Evolutionary conservation across 2,797 vertebrate genomes (phyloP).

Genomic region (Chloroceryle amazona): DNA sequence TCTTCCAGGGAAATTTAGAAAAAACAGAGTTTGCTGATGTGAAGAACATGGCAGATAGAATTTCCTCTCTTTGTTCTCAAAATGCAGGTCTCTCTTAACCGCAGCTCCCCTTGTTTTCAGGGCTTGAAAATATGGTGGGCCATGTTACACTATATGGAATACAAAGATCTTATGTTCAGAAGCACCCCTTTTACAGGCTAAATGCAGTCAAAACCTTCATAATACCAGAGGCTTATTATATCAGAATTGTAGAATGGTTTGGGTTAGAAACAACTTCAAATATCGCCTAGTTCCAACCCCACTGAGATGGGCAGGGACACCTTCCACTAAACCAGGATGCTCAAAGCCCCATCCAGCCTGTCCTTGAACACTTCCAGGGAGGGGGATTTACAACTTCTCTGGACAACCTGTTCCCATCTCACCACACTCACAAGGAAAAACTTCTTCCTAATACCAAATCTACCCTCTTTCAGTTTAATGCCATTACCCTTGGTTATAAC

Average conservation of each 20-base stretch:
- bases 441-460: background rate
- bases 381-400: background rate
- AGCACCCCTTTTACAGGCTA: background rate
- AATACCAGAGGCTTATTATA: background rate
- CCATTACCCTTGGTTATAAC: background rate
- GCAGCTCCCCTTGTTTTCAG: background rate
- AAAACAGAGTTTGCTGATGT: background rate
- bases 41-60: background rate
- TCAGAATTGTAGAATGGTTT: background rate
- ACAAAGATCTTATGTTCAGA: background rate
- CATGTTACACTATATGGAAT: background rate
- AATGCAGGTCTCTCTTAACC: background rate
- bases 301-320: background rate
- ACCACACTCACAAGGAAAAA: background rate
- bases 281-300: background rate
- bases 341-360: background rate
- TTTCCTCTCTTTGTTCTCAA: background rate
- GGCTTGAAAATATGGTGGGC: background rate
- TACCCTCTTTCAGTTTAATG: background rate
- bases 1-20: background rate
- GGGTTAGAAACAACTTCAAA: background rate
- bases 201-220: background rate
- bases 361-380: background rate
- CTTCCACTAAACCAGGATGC: background rate
- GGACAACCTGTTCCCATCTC: background rate